Conservation (phyloP, 2,113 vertebrate genomes). For the Suncus etruscus region DNA sequence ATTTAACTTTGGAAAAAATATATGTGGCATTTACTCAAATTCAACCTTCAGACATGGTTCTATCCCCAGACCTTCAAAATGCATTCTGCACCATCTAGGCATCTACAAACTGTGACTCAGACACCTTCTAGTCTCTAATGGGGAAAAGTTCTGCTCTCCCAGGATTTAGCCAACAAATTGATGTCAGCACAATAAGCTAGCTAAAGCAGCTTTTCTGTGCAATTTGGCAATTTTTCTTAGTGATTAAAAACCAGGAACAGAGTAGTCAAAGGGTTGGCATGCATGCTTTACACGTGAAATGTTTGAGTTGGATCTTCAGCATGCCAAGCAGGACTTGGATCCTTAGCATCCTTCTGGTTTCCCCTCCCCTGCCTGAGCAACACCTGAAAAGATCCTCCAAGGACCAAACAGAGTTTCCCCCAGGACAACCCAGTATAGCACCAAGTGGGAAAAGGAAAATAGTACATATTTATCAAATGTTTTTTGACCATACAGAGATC, state of each 20-base stretch:
- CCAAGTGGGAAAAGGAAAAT: too few relatives aligned
- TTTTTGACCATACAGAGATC: neutral
- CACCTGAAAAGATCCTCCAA: too few relatives aligned
- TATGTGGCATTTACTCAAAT: neutral
- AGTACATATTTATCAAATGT: neutral
- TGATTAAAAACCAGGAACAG: neutral
- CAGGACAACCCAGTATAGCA: too few relatives aligned
- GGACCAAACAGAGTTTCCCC: too few relatives aligned
- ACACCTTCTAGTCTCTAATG: neutral
- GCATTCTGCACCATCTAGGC: neutral
- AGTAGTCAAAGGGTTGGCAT: too few relatives aligned
- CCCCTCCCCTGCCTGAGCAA: too few relatives aligned
- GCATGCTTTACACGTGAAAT: too few relatives aligned
- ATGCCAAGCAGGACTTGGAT: too few relatives aligned
- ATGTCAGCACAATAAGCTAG: neutral
- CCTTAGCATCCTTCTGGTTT: too few relatives aligned
- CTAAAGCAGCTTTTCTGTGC: neutral
- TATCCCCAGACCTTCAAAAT: neutral
- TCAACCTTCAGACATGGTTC: neutral
- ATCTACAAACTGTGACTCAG: neutral
- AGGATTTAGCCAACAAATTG: too few relatives aligned
- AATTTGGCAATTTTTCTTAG: neutral
- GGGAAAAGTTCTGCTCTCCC: neutral
- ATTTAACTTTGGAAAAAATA: slow-evolving; percentile 36
- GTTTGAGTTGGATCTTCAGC: too few relatives aligned